phyloP scores from a whole-genome alignment of 2,888 invertebrate genomes.

The Tenthredo notha region DNA sequence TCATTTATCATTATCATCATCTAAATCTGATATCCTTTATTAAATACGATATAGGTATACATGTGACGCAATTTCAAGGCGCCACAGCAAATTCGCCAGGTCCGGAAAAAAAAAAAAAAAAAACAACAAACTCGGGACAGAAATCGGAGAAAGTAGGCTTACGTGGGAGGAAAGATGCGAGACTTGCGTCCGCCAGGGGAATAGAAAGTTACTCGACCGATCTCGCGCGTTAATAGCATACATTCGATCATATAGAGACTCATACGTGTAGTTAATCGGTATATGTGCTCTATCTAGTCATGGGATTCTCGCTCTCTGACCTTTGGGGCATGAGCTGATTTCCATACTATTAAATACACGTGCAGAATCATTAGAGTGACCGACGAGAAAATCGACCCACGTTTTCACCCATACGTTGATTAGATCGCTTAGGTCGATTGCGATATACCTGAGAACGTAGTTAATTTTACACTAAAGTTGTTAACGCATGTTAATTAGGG shows the following conservation, averaged over 20 bases:
- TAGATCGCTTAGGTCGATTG: not conserved
- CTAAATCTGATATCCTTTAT: not conserved
- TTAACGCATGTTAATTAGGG: not conserved
- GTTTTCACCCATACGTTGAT: slow-evolving; percentile 5
- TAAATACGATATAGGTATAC: not conserved
- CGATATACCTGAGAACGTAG: not conserved
- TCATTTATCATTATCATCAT: not conserved
- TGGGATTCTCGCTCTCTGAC: not conserved
- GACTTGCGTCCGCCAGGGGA: slow-evolving; percentile 60
- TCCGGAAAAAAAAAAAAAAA: no score
- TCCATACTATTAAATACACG: not conserved
- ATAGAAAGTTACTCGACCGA: slow-evolving; percentile 65
- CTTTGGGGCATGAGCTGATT: slow-evolving; percentile 14
- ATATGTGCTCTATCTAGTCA: not conserved
- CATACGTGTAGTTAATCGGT: slow-evolving; percentile 1
- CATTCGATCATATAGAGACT: slow-evolving; percentile 60
- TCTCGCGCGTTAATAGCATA: slow-evolving; percentile 24
- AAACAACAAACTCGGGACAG: not conserved
- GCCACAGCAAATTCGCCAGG: slow-evolving; percentile 51
- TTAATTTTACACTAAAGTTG: not conserved
- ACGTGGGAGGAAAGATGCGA: slow-evolving; percentile 63
- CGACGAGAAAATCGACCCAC: slow-evolving; percentile 6
- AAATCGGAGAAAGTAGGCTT: slow-evolving; percentile 66
- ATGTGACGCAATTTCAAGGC: slow-evolving; percentile 21
- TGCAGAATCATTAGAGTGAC: not conserved